phyloP scores from a whole-genome alignment of 2,888 invertebrate species.

The Thera britannica region DNA sequence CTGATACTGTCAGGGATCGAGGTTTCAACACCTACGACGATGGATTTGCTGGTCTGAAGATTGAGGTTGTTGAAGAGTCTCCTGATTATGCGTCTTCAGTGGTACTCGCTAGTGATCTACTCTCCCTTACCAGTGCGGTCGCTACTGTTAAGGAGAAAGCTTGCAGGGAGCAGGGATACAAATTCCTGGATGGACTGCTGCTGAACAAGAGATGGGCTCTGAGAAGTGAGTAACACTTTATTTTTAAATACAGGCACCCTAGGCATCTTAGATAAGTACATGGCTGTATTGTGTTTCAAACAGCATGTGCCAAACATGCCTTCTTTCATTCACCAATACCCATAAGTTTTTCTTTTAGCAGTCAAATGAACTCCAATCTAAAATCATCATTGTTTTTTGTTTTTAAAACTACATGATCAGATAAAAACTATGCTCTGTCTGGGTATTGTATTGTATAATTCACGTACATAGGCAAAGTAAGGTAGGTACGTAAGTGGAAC shows the following conservation, averaged over 20 bases:
- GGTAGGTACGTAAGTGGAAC: too few species aligned
- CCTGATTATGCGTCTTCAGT: conserved; percentile 80
- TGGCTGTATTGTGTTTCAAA: too few species aligned
- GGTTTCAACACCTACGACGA: conserved; percentile 53
- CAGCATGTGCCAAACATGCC: too few species aligned
- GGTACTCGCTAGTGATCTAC: conserved; percentile 77
- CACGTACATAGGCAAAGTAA: too few species aligned
- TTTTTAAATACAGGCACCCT: background rate
- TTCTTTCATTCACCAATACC: too few species aligned
- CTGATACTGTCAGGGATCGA: conserved; percentile 39
- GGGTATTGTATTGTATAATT: too few species aligned
- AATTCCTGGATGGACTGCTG: conserved; percentile 77
- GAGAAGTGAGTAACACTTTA: conserved; percentile 74
- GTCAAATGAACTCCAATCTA: too few species aligned
- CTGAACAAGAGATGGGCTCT: conserved; percentile 84
- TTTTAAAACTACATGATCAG: too few species aligned
- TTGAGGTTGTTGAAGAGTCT: conserved; percentile 69
- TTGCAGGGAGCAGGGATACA: conserved; percentile 80
- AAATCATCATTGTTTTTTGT: too few species aligned
- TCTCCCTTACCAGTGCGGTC: conserved; percentile 78
- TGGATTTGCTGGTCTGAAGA: conserved; percentile 51
- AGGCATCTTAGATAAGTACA: too few species aligned
- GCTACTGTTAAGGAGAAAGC: conserved; percentile 72
- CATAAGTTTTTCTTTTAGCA: too few species aligned
- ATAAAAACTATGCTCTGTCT: too few species aligned